These are phyloP conservation scores for Eilema depressum DNA, from an alignment of 2,888 invertebrate species.

Conservation along the genomic window DNA sequence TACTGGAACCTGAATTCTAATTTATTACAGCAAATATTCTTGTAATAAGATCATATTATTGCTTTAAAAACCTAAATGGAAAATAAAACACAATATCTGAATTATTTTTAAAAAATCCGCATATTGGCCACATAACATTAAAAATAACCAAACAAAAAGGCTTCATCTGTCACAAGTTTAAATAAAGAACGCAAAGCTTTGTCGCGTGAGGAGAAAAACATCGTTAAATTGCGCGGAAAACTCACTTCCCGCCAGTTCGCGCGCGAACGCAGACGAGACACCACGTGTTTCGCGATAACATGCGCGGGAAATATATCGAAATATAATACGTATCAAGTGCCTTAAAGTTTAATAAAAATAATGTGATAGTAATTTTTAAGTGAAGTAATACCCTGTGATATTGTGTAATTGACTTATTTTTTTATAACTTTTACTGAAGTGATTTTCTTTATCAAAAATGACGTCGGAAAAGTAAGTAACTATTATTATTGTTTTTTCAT, in stretches of 20 bases:
- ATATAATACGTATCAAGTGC: constrained; percentile 38
- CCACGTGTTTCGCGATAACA: constrained; percentile 31
- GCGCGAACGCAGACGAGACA: constrained; percentile 30
- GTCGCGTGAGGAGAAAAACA: constrained; percentile 37
- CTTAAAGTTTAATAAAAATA: constrained; percentile 25
- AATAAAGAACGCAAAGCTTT: constrained; percentile 38
- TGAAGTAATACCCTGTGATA: constrained; percentile 66
- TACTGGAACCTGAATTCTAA: no score
- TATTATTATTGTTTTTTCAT: background rate
- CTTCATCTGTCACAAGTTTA: constrained; percentile 25
- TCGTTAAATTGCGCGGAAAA: constrained; percentile 40
- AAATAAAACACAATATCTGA: background rate
- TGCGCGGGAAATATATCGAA: constrained; percentile 40
- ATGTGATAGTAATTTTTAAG: constrained; percentile 52
- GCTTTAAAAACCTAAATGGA: background rate
- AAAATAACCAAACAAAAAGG: constrained; percentile 23
- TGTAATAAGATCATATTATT: no score
- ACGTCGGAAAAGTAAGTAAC: constrained; percentile 77
- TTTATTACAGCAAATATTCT: no score
- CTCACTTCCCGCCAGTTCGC: constrained; percentile 44
- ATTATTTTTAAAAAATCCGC: background rate
- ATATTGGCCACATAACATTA: background rate
- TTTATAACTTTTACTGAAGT: constrained; percentile 43
- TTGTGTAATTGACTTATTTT: constrained; percentile 55
- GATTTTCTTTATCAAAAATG: constrained; percentile 58